Evolutionary conservation across 2,797 vertebrate species (phyloP).

Genomic region (Botia almorhae): DNA sequence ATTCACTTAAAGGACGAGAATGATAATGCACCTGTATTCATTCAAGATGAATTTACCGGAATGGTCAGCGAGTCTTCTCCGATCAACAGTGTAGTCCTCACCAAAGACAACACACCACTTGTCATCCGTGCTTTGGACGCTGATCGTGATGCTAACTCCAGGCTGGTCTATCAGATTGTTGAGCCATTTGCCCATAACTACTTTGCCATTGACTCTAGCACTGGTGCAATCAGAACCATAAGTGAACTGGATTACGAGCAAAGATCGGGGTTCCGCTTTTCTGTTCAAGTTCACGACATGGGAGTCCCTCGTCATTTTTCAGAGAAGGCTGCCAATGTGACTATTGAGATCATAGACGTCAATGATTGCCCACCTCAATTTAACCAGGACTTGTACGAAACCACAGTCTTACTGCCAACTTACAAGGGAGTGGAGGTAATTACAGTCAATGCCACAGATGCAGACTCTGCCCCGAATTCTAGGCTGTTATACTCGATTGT

Average conservation of each 20-base stretch:
- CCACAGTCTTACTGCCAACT: constrained; percentile 86
- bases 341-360: constrained; percentile 89
- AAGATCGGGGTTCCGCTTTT: constrained; percentile 86
- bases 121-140: constrained; percentile 90
- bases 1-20: constrained; percentile 94
- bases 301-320: constrained; percentile 89
- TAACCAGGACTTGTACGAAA: constrained; percentile 85
- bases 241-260: constrained; percentile 90
- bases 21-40: constrained; percentile 89
- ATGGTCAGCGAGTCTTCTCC: constrained; percentile 90
- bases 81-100: constrained; percentile 89
- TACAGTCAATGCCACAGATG: constrained; percentile 87
- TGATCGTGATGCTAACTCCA: constrained; percentile 89
- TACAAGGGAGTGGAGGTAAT: constrained; percentile 91
- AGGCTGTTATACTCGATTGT: constrained; percentile 91
- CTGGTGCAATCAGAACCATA: constrained; percentile 89
- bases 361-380: constrained; percentile 94
- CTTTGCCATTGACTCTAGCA: constrained; percentile 95
- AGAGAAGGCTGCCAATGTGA: constrained; percentile 91
- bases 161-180: constrained; percentile 95
- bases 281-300: constrained; percentile 95
- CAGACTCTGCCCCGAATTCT: constrained; percentile 88
- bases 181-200: constrained; percentile 91
- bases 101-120: constrained; percentile 85
- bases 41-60: constrained; percentile 86